A percentile compares a stretch with the other conserved stretches of the same genome.
Evolutionary conservation across 2,113 vertebrate genomes (phyloP).

Genomic region (Xyliphius kryptos): DNA sequence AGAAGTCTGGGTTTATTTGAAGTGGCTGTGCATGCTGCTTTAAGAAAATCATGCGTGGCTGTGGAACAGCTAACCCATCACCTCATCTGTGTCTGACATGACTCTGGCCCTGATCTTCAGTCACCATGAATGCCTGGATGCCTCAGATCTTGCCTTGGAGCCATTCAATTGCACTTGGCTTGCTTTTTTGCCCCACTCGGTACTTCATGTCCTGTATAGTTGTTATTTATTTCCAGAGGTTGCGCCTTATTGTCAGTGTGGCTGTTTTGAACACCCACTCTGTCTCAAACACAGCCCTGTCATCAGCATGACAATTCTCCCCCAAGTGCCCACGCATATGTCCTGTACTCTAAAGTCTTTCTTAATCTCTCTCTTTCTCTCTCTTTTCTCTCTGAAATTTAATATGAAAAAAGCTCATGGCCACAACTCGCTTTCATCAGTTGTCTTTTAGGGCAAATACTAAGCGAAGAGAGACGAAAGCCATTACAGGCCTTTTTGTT

Average conservation of each 20-base stretch:
- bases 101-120: constrained; percentile 69
- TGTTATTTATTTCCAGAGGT: constrained; percentile 47
- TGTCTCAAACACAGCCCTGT: constrained; percentile 69
- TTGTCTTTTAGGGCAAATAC: constrained; percentile 63
- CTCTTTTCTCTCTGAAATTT: constrained; percentile 50
- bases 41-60: constrained; percentile 50
- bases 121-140: constrained; percentile 65
- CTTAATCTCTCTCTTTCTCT: constrained; percentile 24
- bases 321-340: constrained; percentile 16
- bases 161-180: constrained; percentile 64
- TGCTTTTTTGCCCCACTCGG: constrained; percentile 59
- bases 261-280: constrained; percentile 35
- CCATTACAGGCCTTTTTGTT: constrained; percentile 74
- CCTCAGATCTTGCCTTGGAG: constrained; percentile 62
- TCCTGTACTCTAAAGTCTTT: constrained; percentile 10
- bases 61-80: constrained; percentile 55
- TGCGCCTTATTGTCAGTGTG: constrained; percentile 39
- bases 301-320: constrained; percentile 60
- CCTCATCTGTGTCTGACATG: constrained; percentile 62
- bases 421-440: constrained; percentile 71
- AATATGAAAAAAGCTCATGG: constrained; percentile 61
- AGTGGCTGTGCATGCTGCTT: constrained; percentile 46
- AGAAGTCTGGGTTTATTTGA: constrained; percentile 46
- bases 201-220: constrained; percentile 48
- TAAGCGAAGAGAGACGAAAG: constrained; percentile 53